These are phyloP conservation scores for Enoplosus armatus DNA, from an alignment of 2,797 vertebrate species.

Conservation along the genomic window DNA sequence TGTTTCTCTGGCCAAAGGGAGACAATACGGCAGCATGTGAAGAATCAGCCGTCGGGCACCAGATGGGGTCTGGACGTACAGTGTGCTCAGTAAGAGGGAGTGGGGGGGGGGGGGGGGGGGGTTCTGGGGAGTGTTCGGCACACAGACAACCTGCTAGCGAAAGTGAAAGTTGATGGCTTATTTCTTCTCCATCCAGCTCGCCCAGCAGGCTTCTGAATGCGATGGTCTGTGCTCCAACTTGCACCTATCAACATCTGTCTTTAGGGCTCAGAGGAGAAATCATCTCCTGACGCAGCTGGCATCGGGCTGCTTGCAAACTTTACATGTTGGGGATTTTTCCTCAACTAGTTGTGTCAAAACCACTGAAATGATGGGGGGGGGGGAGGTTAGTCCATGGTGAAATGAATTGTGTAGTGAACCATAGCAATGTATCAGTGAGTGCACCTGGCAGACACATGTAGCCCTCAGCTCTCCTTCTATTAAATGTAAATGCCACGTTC, in stretches of 20 bases:
- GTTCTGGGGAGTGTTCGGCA: conserved; percentile 37
- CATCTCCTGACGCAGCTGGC: conserved; percentile 75
- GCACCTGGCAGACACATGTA: conserved; percentile 89
- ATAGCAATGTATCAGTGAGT: conserved; percentile 80
- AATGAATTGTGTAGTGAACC: conserved; percentile 51
- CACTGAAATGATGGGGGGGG: conserved; percentile 79
- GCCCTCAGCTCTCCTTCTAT: conserved; percentile 68
- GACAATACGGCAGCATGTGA: conserved; percentile 59
- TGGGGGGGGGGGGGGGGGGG: conserved; percentile 30
- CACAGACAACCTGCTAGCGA: conserved; percentile 67
- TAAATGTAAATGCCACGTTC: conserved; percentile 46
- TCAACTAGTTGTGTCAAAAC: conserved; percentile 86
- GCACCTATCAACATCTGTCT: conserved; percentile 86
- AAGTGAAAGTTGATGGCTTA: conserved; percentile 87
- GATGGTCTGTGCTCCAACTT: conserved; percentile 82
- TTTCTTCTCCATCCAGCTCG: conserved; percentile 86
- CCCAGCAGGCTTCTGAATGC: conserved; percentile 87
- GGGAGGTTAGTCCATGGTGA: conserved; percentile 72
- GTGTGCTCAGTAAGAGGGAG: conserved; percentile 53
- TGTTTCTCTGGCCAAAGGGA: conserved; percentile 64
- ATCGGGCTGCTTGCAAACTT: conserved; percentile 80
- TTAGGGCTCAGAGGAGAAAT: conserved; percentile 83
- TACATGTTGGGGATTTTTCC: conserved; percentile 82
- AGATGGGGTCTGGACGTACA: conserved; percentile 75
- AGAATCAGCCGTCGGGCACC: conserved; percentile 82